Conservation (phyloP, 2,888 invertebrate species). For the Limnephilus auricula region DNA sequence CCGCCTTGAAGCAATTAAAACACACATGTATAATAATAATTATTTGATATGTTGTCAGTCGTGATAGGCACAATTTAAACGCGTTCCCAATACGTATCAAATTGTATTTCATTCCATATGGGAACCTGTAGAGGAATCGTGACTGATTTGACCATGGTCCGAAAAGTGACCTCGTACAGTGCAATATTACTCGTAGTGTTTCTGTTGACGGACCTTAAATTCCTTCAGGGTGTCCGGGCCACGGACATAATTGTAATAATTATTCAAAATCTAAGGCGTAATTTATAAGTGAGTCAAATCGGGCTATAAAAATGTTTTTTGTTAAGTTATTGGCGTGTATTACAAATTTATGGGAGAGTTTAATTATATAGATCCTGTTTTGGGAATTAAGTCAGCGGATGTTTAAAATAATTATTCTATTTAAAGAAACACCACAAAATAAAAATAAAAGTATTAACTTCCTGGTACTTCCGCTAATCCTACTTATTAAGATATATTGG, state of each 20-base stretch:
- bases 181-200: constrained; percentile 14
- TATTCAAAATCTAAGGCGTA: background rate
- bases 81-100: background rate
- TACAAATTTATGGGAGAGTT: background rate
- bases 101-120: background rate
- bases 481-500: too few species aligned
- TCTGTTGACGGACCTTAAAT: constrained; percentile 19
- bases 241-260: background rate
- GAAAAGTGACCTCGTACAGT: constrained; percentile 48
- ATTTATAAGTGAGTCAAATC: background rate
- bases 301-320: background rate
- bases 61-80: constrained; percentile 5
- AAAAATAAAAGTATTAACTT: too few species aligned
- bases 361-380: background rate
- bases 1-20: background rate
- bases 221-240: constrained; percentile 8
- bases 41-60: background rate
- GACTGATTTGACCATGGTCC: constrained; percentile 58
- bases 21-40: background rate
- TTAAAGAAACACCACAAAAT: too few species aligned
- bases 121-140: constrained; percentile 47
- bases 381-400: background rate
- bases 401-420: background rate
- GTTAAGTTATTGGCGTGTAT: background rate
- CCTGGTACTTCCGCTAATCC: too few species aligned